A percentile compares a stretch with the other conserved stretches of the same genome.
These are phyloP conservation scores for Gryllus bimaculatus DNA, from an alignment of 1,140 invertebrate genomes.

Conservation along the genomic window DNA sequence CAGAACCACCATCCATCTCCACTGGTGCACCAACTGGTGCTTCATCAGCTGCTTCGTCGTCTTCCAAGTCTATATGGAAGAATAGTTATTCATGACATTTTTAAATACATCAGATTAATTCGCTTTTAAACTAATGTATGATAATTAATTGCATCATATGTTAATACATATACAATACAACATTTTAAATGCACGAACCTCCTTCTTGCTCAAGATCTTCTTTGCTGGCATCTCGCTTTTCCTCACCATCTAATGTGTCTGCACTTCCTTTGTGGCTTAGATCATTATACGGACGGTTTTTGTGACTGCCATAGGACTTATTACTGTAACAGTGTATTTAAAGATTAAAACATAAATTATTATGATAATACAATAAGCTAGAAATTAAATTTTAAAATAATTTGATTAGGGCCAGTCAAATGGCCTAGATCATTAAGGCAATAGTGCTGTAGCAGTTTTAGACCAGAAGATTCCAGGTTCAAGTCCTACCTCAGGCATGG, in stretches of 20 bases:
- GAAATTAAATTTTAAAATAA: too few relatives aligned
- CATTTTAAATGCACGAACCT: slow-evolving; percentile 34
- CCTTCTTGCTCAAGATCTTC: slow-evolving; percentile 73
- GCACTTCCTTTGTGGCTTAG: slow-evolving; percentile 80
- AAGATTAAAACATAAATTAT: slow-evolving; percentile 10
- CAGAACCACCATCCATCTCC: slow-evolving; percentile 46
- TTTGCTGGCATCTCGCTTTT: slow-evolving; percentile 83
- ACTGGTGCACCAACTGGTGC: slow-evolving; percentile 41
- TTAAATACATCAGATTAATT: background rate
- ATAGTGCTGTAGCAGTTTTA: too few relatives aligned
- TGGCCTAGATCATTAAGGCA: too few relatives aligned
- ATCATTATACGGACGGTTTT: slow-evolving; percentile 77
- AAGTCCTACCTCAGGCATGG: too few relatives aligned
- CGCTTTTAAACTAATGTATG: background rate
- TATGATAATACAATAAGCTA: background rate
- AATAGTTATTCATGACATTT: background rate
- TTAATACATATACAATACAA: background rate
- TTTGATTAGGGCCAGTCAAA: too few relatives aligned
- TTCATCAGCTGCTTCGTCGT: slow-evolving; percentile 48
- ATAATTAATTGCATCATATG: background rate
- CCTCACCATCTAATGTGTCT: slow-evolving; percentile 72
- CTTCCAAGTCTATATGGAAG: slow-evolving; percentile 34
- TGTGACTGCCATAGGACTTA: slow-evolving; percentile 87
- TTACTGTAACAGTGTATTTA: slow-evolving; percentile 50
- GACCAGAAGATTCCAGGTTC: too few relatives aligned